A percentile compares a stretch with the other conserved stretches of the same genome.
Evolutionary conservation across 2,888 invertebrate genomes (phyloP).

Genomic region (Ypsolopha scabrella): DNA sequence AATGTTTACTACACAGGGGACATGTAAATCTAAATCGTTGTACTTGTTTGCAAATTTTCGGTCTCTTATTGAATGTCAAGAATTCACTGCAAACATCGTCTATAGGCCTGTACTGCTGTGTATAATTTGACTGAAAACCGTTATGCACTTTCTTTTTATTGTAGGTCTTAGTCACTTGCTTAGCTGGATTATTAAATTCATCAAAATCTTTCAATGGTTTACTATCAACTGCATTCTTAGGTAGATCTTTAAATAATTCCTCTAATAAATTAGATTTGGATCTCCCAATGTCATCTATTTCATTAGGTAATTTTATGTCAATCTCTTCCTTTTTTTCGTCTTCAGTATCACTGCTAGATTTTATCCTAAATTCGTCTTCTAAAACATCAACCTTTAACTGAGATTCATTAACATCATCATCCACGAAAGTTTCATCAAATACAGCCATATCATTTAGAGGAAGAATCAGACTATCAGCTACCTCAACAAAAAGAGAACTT

Average conservation of each 20-base stretch:
- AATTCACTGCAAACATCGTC: constrained; percentile 42
- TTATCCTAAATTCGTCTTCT: constrained; percentile 53
- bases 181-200: constrained; percentile 18
- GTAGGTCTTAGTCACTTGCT: constrained; percentile 27
- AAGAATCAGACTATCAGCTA: constrained; percentile 35
- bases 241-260: too few species aligned
- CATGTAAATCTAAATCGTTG: constrained; percentile 31
- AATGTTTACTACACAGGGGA: constrained; percentile 44
- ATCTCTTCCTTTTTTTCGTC: constrained; percentile 1
- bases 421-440: background rate
- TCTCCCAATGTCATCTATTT: background rate
- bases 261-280: background rate
- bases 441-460: constrained; percentile 18
- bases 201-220: too few species aligned
- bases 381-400: constrained; percentile 40
- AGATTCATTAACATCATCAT: constrained; percentile 21
- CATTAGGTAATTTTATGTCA: background rate
- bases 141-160: constrained; percentile 28
- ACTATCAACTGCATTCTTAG: too few species aligned
- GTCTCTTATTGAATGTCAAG: constrained; percentile 40
- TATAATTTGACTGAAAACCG: constrained; percentile 21
- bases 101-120: constrained; percentile 11
- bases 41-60: constrained; percentile 13
- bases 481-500: constrained; percentile 43
- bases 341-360: constrained; percentile 28